phyloP scores from a whole-genome alignment of 2,113 vertebrate genomes.

The Butastur rufipennis region DNA sequence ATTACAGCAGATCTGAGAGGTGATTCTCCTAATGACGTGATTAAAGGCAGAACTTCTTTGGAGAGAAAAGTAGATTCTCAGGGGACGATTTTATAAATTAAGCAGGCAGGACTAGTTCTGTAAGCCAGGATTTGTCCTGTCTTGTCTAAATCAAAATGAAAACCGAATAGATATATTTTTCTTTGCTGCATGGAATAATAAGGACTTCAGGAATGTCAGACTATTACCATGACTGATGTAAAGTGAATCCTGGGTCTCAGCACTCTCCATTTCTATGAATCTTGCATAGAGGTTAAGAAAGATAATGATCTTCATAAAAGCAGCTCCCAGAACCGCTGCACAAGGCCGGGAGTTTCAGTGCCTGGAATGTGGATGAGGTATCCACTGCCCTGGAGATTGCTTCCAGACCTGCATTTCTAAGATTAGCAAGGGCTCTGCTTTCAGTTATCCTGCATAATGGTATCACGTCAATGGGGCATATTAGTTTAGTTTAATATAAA shows the following conservation, averaged over 20 bases:
- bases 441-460: background rate
- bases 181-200: background rate
- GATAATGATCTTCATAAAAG: constrained; percentile 4
- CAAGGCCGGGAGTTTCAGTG: background rate
- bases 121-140: background rate
- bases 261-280: background rate
- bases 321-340: background rate
- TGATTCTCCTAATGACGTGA: background rate
- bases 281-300: constrained; percentile 19
- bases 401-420: background rate
- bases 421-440: constrained; percentile 14
- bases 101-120: background rate
- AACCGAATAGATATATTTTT: background rate
- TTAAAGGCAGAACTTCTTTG: background rate
- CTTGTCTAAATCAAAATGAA: background rate
- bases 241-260: background rate
- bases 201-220: background rate
- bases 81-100: background rate
- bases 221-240: background rate
- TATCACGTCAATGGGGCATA: background rate
- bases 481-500: background rate
- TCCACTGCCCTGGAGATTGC: background rate
- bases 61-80: background rate
- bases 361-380: constrained; percentile 45
- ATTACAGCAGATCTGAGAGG: background rate